Conservation (phyloP, 2,888 invertebrate genomes). For the Acanthococcus lagerstroemiae region DNA sequence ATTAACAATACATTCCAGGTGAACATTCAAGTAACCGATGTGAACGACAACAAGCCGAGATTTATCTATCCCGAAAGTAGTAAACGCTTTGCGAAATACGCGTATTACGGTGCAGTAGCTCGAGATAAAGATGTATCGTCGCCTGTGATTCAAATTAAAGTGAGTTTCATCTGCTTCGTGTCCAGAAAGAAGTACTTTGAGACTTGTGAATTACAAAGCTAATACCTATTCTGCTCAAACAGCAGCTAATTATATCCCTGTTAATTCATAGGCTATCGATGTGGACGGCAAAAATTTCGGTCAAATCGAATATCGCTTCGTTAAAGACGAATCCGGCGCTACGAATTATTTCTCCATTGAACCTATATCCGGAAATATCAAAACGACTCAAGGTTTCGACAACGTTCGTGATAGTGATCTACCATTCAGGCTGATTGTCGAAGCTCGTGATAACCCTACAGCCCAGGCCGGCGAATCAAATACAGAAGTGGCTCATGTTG, state of each 20-base stretch:
- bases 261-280: constrained; percentile 58
- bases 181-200: constrained; percentile 1
- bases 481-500: constrained; percentile 53
- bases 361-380: constrained; percentile 61
- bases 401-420: constrained; percentile 52
- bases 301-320: constrained; percentile 56
- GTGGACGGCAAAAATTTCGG: constrained; percentile 76
- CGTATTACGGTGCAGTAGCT: constrained; percentile 68
- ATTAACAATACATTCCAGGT: too few species aligned
- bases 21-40: constrained; percentile 70
- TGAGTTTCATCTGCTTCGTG: constrained; percentile 40
- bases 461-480: constrained; percentile 50
- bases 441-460: constrained; percentile 64
- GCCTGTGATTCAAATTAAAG: constrained; percentile 66
- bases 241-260: too few species aligned
- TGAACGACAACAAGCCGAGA: constrained; percentile 79
- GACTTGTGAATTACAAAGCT: too few species aligned
- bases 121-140: constrained; percentile 59
- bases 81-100: constrained; percentile 45
- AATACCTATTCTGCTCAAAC: too few species aligned
- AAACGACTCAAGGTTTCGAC: constrained; percentile 62
- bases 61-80: constrained; percentile 64
- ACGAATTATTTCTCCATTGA: constrained; percentile 61
- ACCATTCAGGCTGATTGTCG: constrained; percentile 64
- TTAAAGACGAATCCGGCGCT: constrained; percentile 43